Evolutionary conservation across 2,888 invertebrate genomes (phyloP), one percentile per base, ranked within the genome.

Genomic region (Ceriagrion tenellum): DNA sequence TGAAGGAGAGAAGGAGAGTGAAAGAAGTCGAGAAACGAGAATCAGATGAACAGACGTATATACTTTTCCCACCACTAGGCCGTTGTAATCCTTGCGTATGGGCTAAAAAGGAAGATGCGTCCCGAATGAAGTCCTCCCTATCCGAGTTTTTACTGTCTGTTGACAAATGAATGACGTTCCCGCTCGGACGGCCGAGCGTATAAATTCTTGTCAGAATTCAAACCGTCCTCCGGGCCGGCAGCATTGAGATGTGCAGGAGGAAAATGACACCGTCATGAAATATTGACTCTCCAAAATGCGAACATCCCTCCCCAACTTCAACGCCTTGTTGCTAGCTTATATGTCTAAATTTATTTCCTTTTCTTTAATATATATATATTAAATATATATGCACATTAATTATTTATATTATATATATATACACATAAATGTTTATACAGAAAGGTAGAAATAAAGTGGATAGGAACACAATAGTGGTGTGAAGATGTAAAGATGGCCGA

Each of bases 161-260:
- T 81, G 81, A 81, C 81, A 81, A 81, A 81, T 81, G 81, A 81
- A 81, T 81, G 81, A 81, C 81, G 81, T 81, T 30, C 30, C 81
- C 26, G 35, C 35, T 12, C 35, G 81, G 30, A 81, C 81, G 81
- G 81, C 16, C 6, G 81, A 81, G 35, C 81, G 16, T 81, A 81
- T 81, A 81, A 81, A 81, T 81, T 81, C 81, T 16, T 35, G 81
- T 81, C 81, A 16, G 81, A 30, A 81, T 81, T 59, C 16, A 81
- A 81, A 81, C 81, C 3, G 8, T 47, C 47, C 8, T 8, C 47
- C 8, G 4, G 4, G 47, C 35, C 35, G 81, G 16, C 81, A 18
- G 35, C 35, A 81, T 81, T 35, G 81, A 81, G 81, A 30, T 26
- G 81, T 18, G 81, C 18, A 16, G 81, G 81, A 81, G 47, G 47